Conservation (phyloP, 2,797 vertebrate species). For the Geotria australis region DNA sequence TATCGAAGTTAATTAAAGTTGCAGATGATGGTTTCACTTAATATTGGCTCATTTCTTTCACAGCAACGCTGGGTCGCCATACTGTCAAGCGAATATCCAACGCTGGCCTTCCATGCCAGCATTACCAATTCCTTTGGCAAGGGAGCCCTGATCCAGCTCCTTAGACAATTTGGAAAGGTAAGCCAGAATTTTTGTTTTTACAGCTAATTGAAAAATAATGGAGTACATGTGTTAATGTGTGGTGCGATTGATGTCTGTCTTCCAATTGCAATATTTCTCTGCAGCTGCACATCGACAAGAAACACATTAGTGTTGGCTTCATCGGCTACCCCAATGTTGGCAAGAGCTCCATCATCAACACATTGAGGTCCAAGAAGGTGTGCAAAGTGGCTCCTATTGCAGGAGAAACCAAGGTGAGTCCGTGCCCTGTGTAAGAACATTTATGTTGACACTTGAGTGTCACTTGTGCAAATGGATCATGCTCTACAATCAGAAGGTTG, state of each 20-base stretch:
- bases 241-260: background rate
- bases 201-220: background rate
- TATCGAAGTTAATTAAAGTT: too few relatives aligned
- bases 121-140: slow-evolving; percentile 93
- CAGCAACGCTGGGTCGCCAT: slow-evolving; percentile 86
- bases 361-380: slow-evolving; percentile 78
- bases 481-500: background rate
- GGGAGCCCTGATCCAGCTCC: slow-evolving; percentile 80
- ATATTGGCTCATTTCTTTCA: slow-evolving; percentile 1
- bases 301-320: slow-evolving; percentile 95
- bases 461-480: background rate
- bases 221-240: background rate
- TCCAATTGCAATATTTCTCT: slow-evolving; percentile 1
- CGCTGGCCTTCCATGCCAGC: slow-evolving; percentile 83
- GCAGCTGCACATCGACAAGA: slow-evolving; percentile 93
- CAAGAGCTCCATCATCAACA: slow-evolving; percentile 93
- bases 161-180: slow-evolving; percentile 95
- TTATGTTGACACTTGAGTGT: too few relatives aligned
- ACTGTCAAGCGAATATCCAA: slow-evolving; percentile 74
- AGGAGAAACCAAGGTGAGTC: slow-evolving; percentile 69
- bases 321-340: slow-evolving; percentile 96
- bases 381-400: slow-evolving; percentile 86
- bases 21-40: background rate
- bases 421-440: background rate
- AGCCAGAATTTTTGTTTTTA: background rate